phyloP scores from a whole-genome alignment of 2,888 invertebrate species.

The Plebejus melissa region DNA sequence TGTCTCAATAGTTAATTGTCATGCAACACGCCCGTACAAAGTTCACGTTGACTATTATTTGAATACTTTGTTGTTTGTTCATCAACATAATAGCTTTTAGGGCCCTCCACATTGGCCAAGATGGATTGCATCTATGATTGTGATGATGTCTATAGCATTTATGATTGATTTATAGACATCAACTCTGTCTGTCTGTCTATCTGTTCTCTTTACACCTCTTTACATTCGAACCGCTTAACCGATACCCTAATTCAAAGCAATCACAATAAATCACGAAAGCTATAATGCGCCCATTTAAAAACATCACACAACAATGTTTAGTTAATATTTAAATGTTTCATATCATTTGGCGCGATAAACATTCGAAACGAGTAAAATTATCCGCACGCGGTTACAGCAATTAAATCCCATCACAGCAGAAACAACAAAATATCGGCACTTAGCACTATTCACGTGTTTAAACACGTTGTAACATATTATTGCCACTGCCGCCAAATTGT shows the following conservation, averaged over 20 bases:
- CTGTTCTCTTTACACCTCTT: too few relatives aligned
- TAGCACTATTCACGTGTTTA: background rate
- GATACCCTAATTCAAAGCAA: background rate
- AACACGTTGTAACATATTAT: slow-evolving; percentile 1
- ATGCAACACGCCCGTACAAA: slow-evolving; percentile 11
- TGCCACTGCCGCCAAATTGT: slow-evolving; percentile 15
- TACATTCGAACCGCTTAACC: too few relatives aligned
- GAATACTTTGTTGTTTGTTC: background rate
- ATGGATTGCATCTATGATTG: too few relatives aligned
- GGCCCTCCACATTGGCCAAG: too few relatives aligned
- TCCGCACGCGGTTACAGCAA: slow-evolving; percentile 24
- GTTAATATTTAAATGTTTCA: slow-evolving; percentile 18
- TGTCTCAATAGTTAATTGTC: slow-evolving; percentile 19
- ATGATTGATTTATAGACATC: too few relatives aligned
- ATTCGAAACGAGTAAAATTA: slow-evolving; percentile 19
- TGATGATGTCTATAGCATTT: too few relatives aligned
- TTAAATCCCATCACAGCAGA: slow-evolving; percentile 21
- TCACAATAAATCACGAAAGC: background rate
- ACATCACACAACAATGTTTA: slow-evolving; percentile 7
- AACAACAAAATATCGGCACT: slow-evolving; percentile 22
- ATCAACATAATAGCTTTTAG: background rate
- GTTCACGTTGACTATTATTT: background rate
- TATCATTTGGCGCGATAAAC: slow-evolving; percentile 12
- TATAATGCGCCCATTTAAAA: background rate
- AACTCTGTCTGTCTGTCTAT: too few relatives aligned